Conservation (phyloP, 2,797 vertebrate species). For the Alca torda region DNA sequence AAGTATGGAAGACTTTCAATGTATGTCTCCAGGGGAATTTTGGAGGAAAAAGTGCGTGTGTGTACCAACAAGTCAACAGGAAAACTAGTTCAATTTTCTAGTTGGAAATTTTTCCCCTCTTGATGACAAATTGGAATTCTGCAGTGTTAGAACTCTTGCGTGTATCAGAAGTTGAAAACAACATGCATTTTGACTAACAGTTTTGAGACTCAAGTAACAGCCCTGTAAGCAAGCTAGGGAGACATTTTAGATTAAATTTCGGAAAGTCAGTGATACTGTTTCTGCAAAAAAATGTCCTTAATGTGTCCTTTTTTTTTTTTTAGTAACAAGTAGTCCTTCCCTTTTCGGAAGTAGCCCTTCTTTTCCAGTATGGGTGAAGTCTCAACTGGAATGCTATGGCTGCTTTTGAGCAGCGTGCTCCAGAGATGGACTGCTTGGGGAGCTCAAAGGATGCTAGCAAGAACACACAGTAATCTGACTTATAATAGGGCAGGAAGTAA, state of each 20-base stretch:
- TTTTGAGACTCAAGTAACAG: background rate
- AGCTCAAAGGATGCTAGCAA: background rate
- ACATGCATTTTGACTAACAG: background rate
- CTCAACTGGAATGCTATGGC: background rate
- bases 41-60: background rate
- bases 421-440: background rate
- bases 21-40: background rate
- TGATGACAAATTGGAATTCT: background rate
- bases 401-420: background rate
- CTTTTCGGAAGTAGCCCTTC: background rate
- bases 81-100: background rate
- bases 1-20: background rate
- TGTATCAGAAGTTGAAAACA: background rate
- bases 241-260: background rate
- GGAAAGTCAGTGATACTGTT: background rate
- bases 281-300: fast-evolving
- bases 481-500: background rate
- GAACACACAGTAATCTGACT: background rate
- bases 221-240: background rate
- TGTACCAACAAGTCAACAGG: background rate
- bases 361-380: background rate
- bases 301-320: background rate
- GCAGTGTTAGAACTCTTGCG: background rate
- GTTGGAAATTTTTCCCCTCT: background rate
- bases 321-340: background rate